Conservation (phyloP, 2,797 vertebrate genomes). For the Eremophila alpestris region DNA sequence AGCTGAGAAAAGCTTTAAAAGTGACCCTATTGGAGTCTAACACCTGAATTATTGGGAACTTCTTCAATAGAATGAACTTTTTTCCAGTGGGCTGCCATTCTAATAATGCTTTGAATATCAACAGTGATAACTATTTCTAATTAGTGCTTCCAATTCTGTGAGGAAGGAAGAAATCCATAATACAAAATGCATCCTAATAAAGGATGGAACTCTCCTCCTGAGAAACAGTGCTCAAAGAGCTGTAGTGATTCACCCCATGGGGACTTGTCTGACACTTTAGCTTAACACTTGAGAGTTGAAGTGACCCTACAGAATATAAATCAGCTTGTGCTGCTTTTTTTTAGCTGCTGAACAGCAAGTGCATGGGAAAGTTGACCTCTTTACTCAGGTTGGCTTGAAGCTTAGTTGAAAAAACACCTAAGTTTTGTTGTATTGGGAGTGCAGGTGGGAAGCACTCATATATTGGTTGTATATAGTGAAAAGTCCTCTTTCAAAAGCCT, state of each 20-base stretch:
- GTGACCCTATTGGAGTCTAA: background rate
- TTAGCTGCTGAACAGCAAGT: background rate
- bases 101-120: conserved; percentile 1
- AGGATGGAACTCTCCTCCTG: background rate
- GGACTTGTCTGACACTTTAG: conserved; percentile 38
- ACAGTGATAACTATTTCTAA: conserved; percentile 15
- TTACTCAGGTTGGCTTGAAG: background rate
- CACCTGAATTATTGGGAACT: background rate
- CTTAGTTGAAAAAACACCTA: background rate
- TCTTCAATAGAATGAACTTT: background rate
- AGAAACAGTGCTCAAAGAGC: background rate
- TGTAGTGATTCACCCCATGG: background rate
- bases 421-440: background rate
- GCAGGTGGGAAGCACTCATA: background rate
- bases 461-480: background rate
- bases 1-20: background rate
- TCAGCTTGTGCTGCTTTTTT: conserved; percentile 15
- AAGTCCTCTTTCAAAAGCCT: background rate
- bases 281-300: conserved; percentile 3
- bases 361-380: conserved; percentile 4
- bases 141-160: conserved; percentile 15
- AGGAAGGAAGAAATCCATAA: background rate
- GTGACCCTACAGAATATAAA: conserved; percentile 45
- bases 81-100: background rate
- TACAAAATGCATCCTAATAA: background rate